phyloP scores from a whole-genome alignment of 23 tunicate genomes.

The Ciona savignyi region DNA sequence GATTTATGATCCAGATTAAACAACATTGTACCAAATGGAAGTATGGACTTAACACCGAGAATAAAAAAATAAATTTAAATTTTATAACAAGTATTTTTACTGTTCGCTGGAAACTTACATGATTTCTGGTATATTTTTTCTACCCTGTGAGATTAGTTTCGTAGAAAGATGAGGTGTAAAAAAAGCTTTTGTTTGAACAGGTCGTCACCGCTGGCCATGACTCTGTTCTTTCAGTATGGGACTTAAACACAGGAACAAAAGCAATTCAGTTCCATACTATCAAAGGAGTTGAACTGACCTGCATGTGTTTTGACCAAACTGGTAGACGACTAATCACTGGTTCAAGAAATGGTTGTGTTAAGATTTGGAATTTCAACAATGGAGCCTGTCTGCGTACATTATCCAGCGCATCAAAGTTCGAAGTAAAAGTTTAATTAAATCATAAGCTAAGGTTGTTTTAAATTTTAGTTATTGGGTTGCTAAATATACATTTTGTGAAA shows the following conservation, averaged over 20 bases:
- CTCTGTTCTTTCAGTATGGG: constrained; percentile 89
- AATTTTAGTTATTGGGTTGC: no score
- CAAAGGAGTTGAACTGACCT: constrained; percentile 68
- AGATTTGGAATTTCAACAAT: constrained; percentile 87
- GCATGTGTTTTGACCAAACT: constrained; percentile 78
- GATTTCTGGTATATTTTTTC: not conserved
- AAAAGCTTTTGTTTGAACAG: no score
- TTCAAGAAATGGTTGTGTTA: constrained; percentile 79
- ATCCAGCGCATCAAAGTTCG: constrained; percentile 24
- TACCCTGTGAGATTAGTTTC: no score
- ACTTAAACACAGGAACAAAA: constrained; percentile 81
- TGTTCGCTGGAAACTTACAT: not conserved
- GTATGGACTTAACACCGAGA: not conserved
- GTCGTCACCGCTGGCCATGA: constrained; percentile 88
- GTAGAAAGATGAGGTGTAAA: no score
- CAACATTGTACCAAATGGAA: no score
- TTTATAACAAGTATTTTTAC: not conserved
- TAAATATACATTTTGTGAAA: not conserved
- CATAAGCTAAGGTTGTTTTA: no score
- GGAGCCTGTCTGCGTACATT: constrained; percentile 73
- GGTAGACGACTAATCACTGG: constrained; percentile 71
- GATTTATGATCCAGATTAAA: not conserved
- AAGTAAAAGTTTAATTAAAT: constrained; percentile 30
- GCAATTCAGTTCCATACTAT: constrained; percentile 71
- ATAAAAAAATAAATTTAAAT: no score